Conservation (phyloP, 2,888 invertebrate genomes). For the Criorhina ranunculi region DNA sequence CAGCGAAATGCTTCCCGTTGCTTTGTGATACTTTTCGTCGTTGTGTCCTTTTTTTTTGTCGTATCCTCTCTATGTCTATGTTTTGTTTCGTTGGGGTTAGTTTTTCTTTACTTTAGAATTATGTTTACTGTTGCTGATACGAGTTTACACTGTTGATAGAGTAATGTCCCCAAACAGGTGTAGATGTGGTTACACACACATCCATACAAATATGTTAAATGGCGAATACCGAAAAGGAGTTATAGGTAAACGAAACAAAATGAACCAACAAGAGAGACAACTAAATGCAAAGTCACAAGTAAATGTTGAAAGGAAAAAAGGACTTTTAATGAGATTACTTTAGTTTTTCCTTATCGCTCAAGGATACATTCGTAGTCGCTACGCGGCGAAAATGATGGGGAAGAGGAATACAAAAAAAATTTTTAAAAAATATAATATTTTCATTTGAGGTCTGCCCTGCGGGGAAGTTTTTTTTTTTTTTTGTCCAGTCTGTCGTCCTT, state of each 20-base stretch:
- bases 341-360: neutral
- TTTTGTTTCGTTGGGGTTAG: neutral
- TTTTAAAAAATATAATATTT: slow-evolving; percentile 32
- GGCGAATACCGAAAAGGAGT: neutral
- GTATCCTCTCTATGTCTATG: slow-evolving; percentile 11
- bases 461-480: slow-evolving; percentile 17
- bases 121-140: slow-evolving; percentile 16
- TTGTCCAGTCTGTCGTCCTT: slow-evolving; percentile 36
- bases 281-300: neutral
- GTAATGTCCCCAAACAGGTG: slow-evolving; percentile 47
- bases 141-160: neutral
- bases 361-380: slow-evolving; percentile 11
- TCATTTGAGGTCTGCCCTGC: slow-evolving; percentile 41
- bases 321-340: slow-evolving; percentile 63
- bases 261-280: too few relatives aligned
- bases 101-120: neutral
- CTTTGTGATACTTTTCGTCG: slow-evolving; percentile 20
- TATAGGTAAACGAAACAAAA: neutral
- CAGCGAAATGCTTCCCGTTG: slow-evolving; percentile 24
- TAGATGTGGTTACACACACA: neutral
- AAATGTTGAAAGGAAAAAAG: slow-evolving; percentile 8
- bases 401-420: neutral
- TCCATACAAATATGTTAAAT: neutral
- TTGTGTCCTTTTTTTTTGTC: slow-evolving; percentile 13
- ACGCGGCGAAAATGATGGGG: neutral